Percentiles rank a stretch among this genome's conserved stretches.
Conservation (phyloP, 1,140 invertebrate species). For the Callitettix versicolor region DNA sequence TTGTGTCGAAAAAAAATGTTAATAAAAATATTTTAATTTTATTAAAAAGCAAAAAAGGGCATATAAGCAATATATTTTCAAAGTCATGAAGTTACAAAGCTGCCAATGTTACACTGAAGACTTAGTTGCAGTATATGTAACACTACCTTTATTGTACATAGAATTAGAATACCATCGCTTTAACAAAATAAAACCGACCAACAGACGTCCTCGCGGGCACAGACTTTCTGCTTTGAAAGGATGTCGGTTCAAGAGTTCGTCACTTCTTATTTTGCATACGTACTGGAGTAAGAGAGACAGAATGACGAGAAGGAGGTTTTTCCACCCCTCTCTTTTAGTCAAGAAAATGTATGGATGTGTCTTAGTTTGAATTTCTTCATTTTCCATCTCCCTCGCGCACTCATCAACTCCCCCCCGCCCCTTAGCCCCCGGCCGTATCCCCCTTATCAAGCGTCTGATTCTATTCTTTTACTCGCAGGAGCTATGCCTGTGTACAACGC, state of each 20-base stretch:
- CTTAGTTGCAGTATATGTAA: too few species aligned
- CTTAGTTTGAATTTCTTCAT: constrained; percentile 24
- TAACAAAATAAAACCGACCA: too few species aligned
- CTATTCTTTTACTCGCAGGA: constrained; percentile 23
- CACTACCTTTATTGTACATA: too few species aligned
- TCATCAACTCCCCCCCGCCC: constrained; percentile 19
- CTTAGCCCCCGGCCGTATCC: constrained; percentile 3
- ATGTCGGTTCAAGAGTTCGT: not conserved
- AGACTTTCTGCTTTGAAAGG: too few species aligned
- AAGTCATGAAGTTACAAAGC: too few species aligned
- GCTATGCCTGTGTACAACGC: constrained; percentile 14
- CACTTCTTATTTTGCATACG: constrained; percentile 20
- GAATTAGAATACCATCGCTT: too few species aligned
- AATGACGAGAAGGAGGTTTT: constrained; percentile 15
- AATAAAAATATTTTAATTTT: too few species aligned
- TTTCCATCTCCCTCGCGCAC: constrained; percentile 20
- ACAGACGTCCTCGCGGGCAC: too few species aligned
- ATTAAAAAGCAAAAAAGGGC: too few species aligned
- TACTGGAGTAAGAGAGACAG: constrained; percentile 17
- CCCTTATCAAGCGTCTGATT: constrained; percentile 17
- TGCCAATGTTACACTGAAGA: too few species aligned
- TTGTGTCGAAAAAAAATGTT: too few species aligned
- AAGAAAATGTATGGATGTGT: constrained; percentile 23
- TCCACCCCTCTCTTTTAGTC: constrained; percentile 12
- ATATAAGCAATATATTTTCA: too few species aligned